A percentile compares a stretch with the other conserved stretches of the same genome.
phyloP scores from a whole-genome alignment of 2,888 invertebrate genomes.

The Phyto melanocephala region DNA sequence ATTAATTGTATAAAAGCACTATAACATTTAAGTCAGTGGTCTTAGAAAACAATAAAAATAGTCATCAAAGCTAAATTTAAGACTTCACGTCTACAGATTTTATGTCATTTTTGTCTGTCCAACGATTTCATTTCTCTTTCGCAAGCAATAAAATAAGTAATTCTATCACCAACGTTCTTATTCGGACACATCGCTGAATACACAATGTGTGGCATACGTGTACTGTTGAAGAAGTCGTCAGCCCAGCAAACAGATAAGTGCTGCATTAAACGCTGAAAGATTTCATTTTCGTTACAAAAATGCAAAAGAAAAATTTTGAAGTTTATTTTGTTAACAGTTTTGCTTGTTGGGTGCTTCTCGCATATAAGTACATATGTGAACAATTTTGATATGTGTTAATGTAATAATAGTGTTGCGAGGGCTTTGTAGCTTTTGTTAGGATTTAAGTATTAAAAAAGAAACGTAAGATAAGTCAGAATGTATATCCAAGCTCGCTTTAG shows the following conservation, averaged over 20 bases:
- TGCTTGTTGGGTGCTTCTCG: no score
- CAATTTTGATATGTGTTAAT: neutral
- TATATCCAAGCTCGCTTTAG: no score
- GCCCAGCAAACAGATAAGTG: neutral
- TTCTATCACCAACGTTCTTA: neutral
- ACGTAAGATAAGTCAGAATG: no score
- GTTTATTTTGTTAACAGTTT: no score
- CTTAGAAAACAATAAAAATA: slow-evolving; percentile 7
- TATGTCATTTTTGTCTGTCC: slow-evolving; percentile 26
- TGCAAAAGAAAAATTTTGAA: no score
- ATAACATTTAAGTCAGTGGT: neutral
- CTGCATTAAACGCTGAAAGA: no score
- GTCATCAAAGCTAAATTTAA: slow-evolving; percentile 34
- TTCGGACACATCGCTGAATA: neutral
- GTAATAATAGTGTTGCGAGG: neutral
- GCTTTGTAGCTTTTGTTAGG: neutral
- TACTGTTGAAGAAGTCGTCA: neutral
- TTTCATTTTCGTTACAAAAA: no score
- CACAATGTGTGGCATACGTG: neutral
- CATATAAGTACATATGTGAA: neutral
- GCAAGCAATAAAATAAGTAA: slow-evolving; percentile 44
- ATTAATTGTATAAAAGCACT: neutral
- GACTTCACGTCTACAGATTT: slow-evolving; percentile 37
- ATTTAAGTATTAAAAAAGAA: no score
- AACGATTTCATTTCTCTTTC: slow-evolving; percentile 13